phyloP scores from a whole-genome alignment of 2,113 vertebrate species.

The Microcebus tavaratra region DNA sequence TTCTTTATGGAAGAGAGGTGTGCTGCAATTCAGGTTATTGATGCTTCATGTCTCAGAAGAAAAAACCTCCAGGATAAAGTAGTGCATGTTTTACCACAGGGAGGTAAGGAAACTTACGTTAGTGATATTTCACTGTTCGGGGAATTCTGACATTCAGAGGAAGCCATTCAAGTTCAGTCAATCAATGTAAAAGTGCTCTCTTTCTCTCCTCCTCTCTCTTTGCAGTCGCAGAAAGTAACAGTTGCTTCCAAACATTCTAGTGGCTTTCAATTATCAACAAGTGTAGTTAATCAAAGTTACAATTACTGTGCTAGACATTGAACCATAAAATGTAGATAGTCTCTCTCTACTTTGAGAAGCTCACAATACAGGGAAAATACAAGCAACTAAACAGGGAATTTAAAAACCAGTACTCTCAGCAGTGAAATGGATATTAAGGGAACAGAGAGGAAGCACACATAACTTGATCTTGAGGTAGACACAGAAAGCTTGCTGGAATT shows the following conservation, averaged over 20 bases:
- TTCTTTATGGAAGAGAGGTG: neutral
- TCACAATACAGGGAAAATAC: neutral
- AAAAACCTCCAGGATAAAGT: neutral
- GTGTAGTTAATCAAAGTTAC: neutral
- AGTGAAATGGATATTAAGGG: neutral
- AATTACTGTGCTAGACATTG: neutral
- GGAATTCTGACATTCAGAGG: neutral
- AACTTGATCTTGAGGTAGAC: neutral
- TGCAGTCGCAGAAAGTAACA: neutral
- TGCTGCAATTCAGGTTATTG: neutral
- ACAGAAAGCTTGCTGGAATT: neutral
- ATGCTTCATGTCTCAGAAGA: neutral
- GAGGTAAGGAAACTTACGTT: neutral
- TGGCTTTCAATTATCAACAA: neutral
- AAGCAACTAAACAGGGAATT: neutral
- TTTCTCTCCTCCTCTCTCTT: neutral
- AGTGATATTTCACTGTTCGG: neutral
- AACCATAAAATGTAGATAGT: neutral
- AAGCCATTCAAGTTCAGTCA: neutral
- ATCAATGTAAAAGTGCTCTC: neutral
- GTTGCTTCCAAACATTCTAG: neutral
- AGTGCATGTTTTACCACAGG: neutral
- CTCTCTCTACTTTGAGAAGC: neutral
- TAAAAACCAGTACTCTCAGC: neutral
- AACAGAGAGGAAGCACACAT: neutral